Conservation (phyloP, 2,113 vertebrate genomes). For the Hippocampus barbouri region DNA sequence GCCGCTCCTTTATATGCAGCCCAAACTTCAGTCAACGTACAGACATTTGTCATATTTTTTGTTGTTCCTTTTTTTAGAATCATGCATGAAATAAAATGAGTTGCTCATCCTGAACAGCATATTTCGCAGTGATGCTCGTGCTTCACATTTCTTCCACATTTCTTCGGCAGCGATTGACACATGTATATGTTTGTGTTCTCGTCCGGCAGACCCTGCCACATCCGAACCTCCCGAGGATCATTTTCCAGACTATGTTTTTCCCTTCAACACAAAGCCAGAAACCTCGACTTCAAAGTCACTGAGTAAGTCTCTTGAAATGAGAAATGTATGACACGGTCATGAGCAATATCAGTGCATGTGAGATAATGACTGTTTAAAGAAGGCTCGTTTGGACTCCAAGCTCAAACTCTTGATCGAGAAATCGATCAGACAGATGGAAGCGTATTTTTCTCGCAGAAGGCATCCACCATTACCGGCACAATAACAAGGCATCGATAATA, state of each 20-base stretch:
- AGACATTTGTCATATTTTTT: neutral
- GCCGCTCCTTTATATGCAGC: too few relatives aligned
- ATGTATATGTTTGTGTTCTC: slow-evolving; percentile 7
- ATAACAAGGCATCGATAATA: slow-evolving; percentile 3
- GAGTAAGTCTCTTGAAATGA: slow-evolving; percentile 38
- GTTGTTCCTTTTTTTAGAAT: neutral
- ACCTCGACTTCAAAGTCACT: slow-evolving; percentile 39
- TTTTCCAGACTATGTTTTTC: neutral
- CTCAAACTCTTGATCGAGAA: neutral
- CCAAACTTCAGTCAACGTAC: too few relatives aligned
- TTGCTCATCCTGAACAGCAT: neutral
- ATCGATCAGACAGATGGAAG: neutral
- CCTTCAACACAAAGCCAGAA: slow-evolving; percentile 27
- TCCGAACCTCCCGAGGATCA: slow-evolving; percentile 9
- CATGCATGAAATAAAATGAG: neutral
- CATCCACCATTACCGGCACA: slow-evolving; percentile 11
- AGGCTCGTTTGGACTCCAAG: too few relatives aligned
- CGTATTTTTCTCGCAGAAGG: neutral
- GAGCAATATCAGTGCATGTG: neutral
- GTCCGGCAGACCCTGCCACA: slow-evolving; percentile 24
- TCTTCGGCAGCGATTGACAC: neutral
- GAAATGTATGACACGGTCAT: neutral
- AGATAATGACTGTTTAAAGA: neutral
- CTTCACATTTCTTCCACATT: neutral
- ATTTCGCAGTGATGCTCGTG: neutral